Percentiles rank a stretch among this genome's conserved stretches.
phyloP scores from a whole-genome alignment of 2,888 invertebrate genomes.

The Colletes collaris region DNA sequence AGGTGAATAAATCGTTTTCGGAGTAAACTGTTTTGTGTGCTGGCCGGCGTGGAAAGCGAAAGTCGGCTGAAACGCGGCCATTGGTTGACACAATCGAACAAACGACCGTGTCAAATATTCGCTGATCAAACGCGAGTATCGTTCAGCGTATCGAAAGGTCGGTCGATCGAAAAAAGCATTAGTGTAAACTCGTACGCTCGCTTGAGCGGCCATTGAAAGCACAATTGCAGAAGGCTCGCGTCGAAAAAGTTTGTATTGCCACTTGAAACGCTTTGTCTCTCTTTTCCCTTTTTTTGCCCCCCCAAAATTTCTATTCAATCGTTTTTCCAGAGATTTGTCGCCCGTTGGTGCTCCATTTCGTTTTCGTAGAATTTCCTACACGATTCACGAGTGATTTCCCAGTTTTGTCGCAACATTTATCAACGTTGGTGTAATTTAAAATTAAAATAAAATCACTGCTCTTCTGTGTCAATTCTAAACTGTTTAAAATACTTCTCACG shows the following conservation, averaged over 20 bases:
- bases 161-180: constrained; percentile 26
- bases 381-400: no score
- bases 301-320: not conserved
- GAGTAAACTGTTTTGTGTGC: constrained; percentile 11
- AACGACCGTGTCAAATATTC: constrained; percentile 11
- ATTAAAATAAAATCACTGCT: no score
- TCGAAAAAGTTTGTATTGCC: constrained; percentile 14
- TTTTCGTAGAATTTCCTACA: no score
- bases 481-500: no score
- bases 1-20: constrained; percentile 13
- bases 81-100: constrained; percentile 24
- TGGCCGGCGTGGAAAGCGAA: constrained; percentile 15
- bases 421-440: no score
- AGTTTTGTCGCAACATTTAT: no score
- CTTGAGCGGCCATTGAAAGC: not conserved
- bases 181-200: constrained; percentile 9
- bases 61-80: constrained; percentile 4
- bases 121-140: constrained; percentile 13
- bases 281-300: not conserved
- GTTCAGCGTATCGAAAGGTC: constrained; percentile 11
- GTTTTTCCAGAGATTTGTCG: not conserved
- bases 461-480: no score
- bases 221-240: not conserved
- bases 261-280: not conserved
- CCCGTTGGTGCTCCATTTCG: not conserved